phyloP scores from a whole-genome alignment of 2,888 invertebrate genomes.

The Chalcis sispes region DNA sequence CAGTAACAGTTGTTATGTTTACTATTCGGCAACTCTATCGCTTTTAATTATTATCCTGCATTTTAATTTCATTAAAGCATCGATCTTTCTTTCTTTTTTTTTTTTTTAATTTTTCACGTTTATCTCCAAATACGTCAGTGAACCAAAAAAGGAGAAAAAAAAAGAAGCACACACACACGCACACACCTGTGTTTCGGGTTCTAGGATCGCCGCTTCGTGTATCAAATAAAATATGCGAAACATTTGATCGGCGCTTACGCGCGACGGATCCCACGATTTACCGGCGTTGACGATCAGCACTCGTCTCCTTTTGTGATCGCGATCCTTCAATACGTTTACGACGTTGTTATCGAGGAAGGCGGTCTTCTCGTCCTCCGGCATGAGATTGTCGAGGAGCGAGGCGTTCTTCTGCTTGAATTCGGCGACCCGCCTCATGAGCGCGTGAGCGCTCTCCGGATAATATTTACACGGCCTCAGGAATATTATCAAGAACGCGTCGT shows the following conservation, averaged over 20 bases:
- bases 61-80: no score
- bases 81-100: background rate
- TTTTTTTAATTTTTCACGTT: no score
- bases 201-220: conserved; percentile 86
- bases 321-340: conserved; percentile 86
- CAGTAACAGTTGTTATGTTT: no score
- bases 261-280: conserved; percentile 86
- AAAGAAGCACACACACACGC: no score
- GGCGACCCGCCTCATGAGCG: conserved; percentile 87
- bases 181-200: conserved; percentile 85
- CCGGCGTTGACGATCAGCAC: conserved; percentile 86
- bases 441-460: conserved; percentile 88
- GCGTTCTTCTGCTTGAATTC: conserved; percentile 86
- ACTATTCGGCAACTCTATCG: no score
- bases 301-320: conserved; percentile 86
- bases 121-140: no score
- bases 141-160: no score
- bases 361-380: conserved; percentile 82
- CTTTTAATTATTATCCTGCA: no score
- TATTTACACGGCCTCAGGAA: conserved; percentile 90
- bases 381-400: conserved; percentile 80
- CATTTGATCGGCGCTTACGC: conserved; percentile 85
- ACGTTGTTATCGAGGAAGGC: conserved; percentile 85
- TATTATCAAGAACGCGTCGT: conserved; percentile 86
- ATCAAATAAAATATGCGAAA: conserved; percentile 89